Evolutionary conservation across 2,113 vertebrate genomes (phyloP).

Genomic region (Sorex fumeus): DNA sequence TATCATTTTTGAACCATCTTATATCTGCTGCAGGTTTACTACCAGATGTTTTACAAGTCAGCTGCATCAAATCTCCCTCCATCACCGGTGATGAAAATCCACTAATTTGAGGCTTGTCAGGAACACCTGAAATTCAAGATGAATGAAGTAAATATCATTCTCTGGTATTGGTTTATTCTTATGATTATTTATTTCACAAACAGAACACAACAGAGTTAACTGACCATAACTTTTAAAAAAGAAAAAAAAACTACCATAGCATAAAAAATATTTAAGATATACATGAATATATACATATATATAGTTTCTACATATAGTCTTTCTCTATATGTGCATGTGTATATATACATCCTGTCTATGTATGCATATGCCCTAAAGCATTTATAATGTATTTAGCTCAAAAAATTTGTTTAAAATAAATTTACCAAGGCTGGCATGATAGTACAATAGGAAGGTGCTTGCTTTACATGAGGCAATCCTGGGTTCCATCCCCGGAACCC

Average conservation of each 20-base stretch:
- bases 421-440: too few relatives aligned
- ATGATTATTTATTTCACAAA: background rate
- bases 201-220: slow-evolving; percentile 35
- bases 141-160: background rate
- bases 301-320: too few relatives aligned
- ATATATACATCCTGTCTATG: background rate
- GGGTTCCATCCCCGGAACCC: too few relatives aligned
- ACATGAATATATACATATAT: too few relatives aligned
- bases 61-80: slow-evolving; percentile 95
- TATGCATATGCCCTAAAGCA: background rate
- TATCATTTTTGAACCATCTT: slow-evolving; percentile 98
- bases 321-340: background rate
- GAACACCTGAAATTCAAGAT: slow-evolving; percentile 91
- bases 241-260: background rate
- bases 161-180: slow-evolving; percentile 18
- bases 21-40: slow-evolving; percentile 98
- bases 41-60: slow-evolving; percentile 96
- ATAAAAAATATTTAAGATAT: too few relatives aligned
- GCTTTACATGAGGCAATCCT: too few relatives aligned
- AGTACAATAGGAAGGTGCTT: too few relatives aligned
- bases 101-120: slow-evolving; percentile 95
- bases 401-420: background rate
- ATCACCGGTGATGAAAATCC: slow-evolving; percentile 96
- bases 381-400: slow-evolving; percentile 18
- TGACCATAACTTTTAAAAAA: background rate